Conservation (phyloP, 2,888 invertebrate genomes). For the Phoenoteleia sp. region DNA sequence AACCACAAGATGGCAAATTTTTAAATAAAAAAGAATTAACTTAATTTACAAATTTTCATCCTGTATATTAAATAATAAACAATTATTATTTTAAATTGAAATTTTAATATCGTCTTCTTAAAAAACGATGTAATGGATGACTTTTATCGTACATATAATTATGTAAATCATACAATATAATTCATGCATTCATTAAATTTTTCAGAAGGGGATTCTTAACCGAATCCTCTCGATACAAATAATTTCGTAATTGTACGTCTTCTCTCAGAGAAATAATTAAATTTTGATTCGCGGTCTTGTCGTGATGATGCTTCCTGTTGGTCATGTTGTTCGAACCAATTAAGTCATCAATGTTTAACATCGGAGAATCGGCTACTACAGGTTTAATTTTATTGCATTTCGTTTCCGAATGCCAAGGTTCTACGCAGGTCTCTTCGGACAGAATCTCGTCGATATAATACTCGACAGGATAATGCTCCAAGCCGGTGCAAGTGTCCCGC, state of each 20-base stretch:
- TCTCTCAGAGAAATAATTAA: not conserved
- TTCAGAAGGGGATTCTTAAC: not conserved
- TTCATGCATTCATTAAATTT: no score
- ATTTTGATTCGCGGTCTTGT: not conserved
- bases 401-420: not conserved
- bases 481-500: slow-evolving; percentile 24
- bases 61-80: no score
- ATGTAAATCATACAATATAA: no score
- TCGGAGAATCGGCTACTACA: not conserved
- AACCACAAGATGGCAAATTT: no score
- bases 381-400: slow-evolving; percentile 2
- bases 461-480: slow-evolving; percentile 70
- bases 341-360: slow-evolving; percentile 7
- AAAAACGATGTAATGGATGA: no score
- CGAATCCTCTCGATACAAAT: slow-evolving; percentile 1
- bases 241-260: not conserved
- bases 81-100: no score
- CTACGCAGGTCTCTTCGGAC: slow-evolving; percentile 22
- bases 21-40: no score
- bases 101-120: no score
- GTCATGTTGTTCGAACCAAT: not conserved
- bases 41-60: no score
- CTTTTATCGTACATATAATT: no score
- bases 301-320: not conserved
- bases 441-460: slow-evolving; percentile 80